Conservation (phyloP, 1,140 invertebrate species). For the Euura lappo region DNA sequence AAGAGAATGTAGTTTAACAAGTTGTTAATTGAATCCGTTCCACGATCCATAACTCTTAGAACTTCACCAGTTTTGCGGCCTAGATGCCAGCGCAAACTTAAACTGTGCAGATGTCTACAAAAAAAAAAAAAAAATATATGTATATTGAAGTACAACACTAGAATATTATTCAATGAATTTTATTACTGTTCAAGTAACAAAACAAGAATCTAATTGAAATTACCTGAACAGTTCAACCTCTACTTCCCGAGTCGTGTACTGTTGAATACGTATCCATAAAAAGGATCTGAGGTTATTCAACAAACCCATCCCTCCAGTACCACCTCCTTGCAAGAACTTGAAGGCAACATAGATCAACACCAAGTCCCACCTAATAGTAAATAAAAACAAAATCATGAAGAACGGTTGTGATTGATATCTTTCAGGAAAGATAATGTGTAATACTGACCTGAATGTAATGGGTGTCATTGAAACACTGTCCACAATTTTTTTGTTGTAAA, state of each 20-base stretch:
- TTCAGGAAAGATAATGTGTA: background rate
- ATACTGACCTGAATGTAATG: conserved; percentile 43
- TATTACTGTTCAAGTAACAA: background rate
- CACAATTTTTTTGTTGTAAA: conserved; percentile 89
- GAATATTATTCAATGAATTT: background rate
- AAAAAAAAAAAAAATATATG: conserved; percentile 29
- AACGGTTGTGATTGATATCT: background rate
- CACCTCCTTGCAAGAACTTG: conserved; percentile 93
- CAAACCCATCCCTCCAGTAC: conserved; percentile 89
- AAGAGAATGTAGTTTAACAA: conserved; percentile 89
- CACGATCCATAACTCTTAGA: conserved; percentile 91
- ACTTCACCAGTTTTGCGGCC: conserved; percentile 95
- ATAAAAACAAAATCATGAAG: conserved; percentile 6
- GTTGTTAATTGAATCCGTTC: conserved; percentile 93
- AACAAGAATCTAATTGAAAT: conserved; percentile 18
- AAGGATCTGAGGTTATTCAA: conserved; percentile 91
- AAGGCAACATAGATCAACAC: conserved; percentile 86
- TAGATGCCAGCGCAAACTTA: conserved; percentile 90
- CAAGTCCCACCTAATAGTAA: conserved; percentile 77
- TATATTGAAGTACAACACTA: conserved; percentile 14
- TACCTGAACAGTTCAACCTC: conserved; percentile 69
- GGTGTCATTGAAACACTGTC: conserved; percentile 56
- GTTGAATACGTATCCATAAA: conserved; percentile 94
- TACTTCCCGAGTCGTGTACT: conserved; percentile 92
- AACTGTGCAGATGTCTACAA: conserved; percentile 82